These are phyloP conservation scores for Brachionus paranguensis DNA, from an alignment of 1,140 invertebrate genomes.

Conservation along the genomic window DNA sequence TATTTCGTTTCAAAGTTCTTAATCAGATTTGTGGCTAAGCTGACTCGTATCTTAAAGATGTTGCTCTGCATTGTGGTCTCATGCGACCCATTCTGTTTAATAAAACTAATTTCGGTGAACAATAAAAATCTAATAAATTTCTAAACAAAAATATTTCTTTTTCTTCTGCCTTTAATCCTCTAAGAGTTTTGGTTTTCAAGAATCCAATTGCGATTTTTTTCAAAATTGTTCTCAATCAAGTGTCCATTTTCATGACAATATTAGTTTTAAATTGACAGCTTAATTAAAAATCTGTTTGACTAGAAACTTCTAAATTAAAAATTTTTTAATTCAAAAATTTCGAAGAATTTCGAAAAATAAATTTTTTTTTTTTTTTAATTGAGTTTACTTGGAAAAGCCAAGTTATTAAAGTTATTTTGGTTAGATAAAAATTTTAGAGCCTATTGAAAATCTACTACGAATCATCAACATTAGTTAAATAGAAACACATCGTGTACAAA, in stretches of 20 bases:
- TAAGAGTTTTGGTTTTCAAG: neutral
- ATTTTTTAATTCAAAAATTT: too few relatives aligned
- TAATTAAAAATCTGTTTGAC: neutral
- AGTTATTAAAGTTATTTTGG: neutral
- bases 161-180: neutral
- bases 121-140: neutral
- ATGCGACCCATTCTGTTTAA: neutral
- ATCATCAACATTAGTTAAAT: neutral
- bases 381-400: neutral
- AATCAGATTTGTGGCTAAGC: neutral
- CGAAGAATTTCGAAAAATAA: too few relatives aligned
- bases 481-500: neutral
- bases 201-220: neutral
- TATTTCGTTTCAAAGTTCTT: neutral
- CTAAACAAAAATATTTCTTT: too few relatives aligned
- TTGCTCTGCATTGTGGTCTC: neutral
- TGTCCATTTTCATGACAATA: neutral
- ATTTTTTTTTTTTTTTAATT: neutral
- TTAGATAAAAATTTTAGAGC: neutral
- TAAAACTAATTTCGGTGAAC: neutral
- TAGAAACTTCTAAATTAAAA: neutral
- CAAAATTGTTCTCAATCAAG: neutral
- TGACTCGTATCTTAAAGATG: neutral
- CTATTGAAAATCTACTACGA: neutral
- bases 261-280: neutral